Percentiles rank a stretch among this genome's conserved stretches.
Evolutionary conservation across 2,113 vertebrate species (phyloP).

Genomic region (Ranitomeya imitator): DNA sequence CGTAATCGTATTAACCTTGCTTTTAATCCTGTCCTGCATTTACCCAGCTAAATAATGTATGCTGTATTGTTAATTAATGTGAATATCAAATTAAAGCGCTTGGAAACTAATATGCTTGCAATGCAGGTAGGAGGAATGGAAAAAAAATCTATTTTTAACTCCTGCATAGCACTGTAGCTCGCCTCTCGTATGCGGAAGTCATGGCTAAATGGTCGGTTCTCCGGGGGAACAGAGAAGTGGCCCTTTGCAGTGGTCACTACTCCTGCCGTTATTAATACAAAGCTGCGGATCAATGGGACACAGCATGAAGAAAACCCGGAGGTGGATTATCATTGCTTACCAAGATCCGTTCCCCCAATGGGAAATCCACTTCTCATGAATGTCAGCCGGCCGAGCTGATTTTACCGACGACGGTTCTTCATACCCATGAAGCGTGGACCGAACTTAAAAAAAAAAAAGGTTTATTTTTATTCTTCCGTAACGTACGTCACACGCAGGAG

Average conservation of each 20-base stretch:
- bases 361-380: slow-evolving; percentile 73
- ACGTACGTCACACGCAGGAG: slow-evolving; percentile 68
- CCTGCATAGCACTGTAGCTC: slow-evolving; percentile 72
- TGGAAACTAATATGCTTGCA: slow-evolving; percentile 81
- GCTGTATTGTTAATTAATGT: slow-evolving; percentile 87
- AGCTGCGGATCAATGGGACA: slow-evolving; percentile 70
- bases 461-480: slow-evolving; percentile 62
- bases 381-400: slow-evolving; percentile 43
- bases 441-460: slow-evolving; percentile 62
- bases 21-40: slow-evolving; percentile 72
- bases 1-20: slow-evolving; percentile 76
- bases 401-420: slow-evolving; percentile 50
- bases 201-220: slow-evolving; percentile 77
- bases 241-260: slow-evolving; percentile 81
- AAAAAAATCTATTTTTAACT: slow-evolving; percentile 82
- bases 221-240: slow-evolving; percentile 78
- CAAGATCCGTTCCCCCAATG: slow-evolving; percentile 71
- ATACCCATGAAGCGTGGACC: slow-evolving; percentile 66
- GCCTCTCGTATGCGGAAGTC: slow-evolving; percentile 76
- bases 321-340: slow-evolving; percentile 64
- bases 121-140: slow-evolving; percentile 82
- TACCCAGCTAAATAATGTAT: slow-evolving; percentile 84
- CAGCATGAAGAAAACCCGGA: slow-evolving; percentile 64
- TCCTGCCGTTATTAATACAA: slow-evolving; percentile 64
- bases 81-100: slow-evolving; percentile 83